Evolutionary conservation across 2,888 invertebrate species (phyloP), one percentile per base, ranked within the genome.

Genomic region (Heliconius ethilla): DNA sequence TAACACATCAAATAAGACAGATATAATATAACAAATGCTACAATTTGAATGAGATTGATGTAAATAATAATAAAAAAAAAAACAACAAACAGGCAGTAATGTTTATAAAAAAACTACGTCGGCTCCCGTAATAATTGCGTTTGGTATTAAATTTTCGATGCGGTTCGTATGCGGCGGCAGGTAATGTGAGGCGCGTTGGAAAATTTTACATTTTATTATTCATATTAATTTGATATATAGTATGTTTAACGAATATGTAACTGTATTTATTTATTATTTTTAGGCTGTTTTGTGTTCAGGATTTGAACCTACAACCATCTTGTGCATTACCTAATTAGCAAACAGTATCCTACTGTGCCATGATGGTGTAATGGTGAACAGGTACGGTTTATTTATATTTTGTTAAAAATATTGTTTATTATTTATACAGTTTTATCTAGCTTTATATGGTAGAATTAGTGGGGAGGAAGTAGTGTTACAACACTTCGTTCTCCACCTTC

Each of bases 141-240:
- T 80, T 69, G 85, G 85, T 87, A 90, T 91, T 91, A 91, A 87
- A 83, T 87, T 90, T 91, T 91, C 87, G 91, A 89, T 88, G 88
- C 88, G 91, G 90, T 89, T 81, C 86, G 82, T 81, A 83, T 83
- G 82, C 81, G 83, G 83, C 80, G 87, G 86, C 84, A 85, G 85
- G 59, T 66, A 75, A 37, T 27, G 86, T 82, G 87, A 77, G 81
- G 86, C 3, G 73, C 27, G 59, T 59, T 76, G 86, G 80, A 86
- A 86, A 81, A 45, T 69, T 82, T 75, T 33, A 33, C 75, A 33
- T 15, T 40, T 59, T 25, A 55, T 73, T 37, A 73, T 40, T 40
- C 69, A 45, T 25, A 69, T 69, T 25, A 45, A 69, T 69, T 45
- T 69, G 15, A 40, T 40, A 40, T 37, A 40, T 37, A 25, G 10